A percentile compares a stretch with the other conserved stretches of the same genome.
Evolutionary conservation across 2,888 invertebrate species (phyloP).

Genomic region (Microctonus brassicae): DNA sequence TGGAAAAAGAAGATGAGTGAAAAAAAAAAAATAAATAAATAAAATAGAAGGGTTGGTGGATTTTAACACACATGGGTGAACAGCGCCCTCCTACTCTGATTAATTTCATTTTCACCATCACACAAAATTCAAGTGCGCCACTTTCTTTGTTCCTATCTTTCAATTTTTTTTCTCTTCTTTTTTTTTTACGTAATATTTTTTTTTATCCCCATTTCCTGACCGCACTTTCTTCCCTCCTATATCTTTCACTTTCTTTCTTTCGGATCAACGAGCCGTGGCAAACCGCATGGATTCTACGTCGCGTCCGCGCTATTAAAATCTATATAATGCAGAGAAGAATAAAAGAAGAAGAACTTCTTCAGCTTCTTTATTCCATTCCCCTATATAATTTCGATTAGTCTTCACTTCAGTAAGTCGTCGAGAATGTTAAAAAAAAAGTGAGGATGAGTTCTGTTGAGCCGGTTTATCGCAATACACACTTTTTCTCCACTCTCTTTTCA

Average conservation of each 20-base stretch:
- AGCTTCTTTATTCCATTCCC: slow-evolving; percentile 6
- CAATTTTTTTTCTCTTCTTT: slow-evolving; percentile 15
- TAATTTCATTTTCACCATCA: slow-evolving; percentile 35
- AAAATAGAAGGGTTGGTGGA: background rate
- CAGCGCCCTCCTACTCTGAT: slow-evolving; percentile 27
- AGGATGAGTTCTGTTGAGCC: background rate
- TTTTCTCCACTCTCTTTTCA: background rate
- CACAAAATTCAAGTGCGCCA: slow-evolving; percentile 28
- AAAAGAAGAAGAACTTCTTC: slow-evolving; percentile 4
- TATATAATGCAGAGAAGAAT: background rate
- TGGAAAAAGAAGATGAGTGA: background rate
- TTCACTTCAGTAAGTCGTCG: background rate
- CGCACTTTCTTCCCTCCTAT: background rate
- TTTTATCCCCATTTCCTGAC: background rate
- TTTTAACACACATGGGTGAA: slow-evolving; percentile 21
- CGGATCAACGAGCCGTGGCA: slow-evolving; percentile 25
- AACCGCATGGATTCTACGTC: slow-evolving; percentile 4
- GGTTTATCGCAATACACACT: background rate
- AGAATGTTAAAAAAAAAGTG: background rate
- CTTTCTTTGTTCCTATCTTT: slow-evolving; percentile 1
- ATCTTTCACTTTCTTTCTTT: slow-evolving; percentile 7
- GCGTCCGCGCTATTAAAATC: slow-evolving; percentile 14
- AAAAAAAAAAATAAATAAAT: background rate
- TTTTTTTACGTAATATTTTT: background rate
- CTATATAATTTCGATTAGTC: slow-evolving; percentile 15